Conservation (phyloP, 2,888 invertebrate species). For the Coelogynopora nodosa region DNA sequence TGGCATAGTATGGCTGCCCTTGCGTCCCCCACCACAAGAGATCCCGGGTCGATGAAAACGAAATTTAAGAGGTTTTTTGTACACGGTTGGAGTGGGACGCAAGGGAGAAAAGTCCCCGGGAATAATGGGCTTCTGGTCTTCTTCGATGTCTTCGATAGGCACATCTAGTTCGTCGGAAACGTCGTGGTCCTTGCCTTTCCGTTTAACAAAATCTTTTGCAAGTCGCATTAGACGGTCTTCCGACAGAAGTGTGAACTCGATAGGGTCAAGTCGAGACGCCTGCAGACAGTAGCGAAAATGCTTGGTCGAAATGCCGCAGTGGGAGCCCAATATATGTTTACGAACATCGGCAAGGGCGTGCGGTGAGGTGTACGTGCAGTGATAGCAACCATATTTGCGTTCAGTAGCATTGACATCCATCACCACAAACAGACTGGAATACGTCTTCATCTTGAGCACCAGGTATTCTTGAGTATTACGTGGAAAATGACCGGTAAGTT, state of each 20-base stretch:
- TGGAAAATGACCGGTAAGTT: constrained; percentile 38
- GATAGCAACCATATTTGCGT: constrained; percentile 37
- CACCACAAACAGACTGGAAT: constrained; percentile 39
- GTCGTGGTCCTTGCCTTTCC: constrained; percentile 16
- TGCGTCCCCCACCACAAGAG: constrained; percentile 31
- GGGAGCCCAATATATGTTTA: constrained; percentile 45
- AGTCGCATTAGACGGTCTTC: constrained; percentile 41
- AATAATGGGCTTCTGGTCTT: constrained; percentile 8
- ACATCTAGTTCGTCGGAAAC: background rate
- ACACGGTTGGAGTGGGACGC: background rate
- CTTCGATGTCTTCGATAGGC: background rate
- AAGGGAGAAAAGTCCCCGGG: constrained; percentile 11
- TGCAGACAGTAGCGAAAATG: constrained; percentile 45
- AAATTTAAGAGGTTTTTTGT: background rate
- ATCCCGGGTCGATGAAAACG: background rate
- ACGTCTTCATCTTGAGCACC: constrained; percentile 37
- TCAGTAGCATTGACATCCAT: constrained; percentile 35
- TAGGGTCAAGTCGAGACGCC: constrained; percentile 46
- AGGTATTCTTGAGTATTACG: constrained; percentile 40
- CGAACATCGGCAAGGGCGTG: constrained; percentile 46
- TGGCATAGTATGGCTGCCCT: constrained; percentile 29
- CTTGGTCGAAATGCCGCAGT: constrained; percentile 45
- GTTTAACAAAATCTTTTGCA: constrained; percentile 38
- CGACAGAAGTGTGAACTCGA: constrained; percentile 45
- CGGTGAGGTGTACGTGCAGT: constrained; percentile 43